phyloP scores from a whole-genome alignment of 64 coral and sea anemone species.

The Stichodactyla helianthus region DNA sequence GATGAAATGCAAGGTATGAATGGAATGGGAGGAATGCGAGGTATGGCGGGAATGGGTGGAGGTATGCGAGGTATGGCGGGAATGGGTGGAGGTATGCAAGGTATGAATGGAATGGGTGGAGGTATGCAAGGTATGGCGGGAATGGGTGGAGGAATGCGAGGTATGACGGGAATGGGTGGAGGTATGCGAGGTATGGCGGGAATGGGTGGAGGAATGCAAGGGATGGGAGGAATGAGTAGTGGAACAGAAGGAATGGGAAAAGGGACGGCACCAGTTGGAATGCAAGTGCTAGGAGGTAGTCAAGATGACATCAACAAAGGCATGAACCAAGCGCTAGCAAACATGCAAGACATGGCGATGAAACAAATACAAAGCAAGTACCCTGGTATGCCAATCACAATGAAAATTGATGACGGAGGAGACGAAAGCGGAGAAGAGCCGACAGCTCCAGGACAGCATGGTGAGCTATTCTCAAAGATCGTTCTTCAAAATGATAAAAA shows the following conservation, averaged over 20 bases:
- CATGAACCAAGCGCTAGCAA: conserved; percentile 6
- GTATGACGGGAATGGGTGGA: background rate
- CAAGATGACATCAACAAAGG: background rate
- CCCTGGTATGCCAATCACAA: conserved; percentile 3
- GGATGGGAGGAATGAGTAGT: background rate
- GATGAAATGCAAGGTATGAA: background rate
- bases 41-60: background rate
- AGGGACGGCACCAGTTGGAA: background rate
- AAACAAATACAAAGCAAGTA: conserved; percentile 28
- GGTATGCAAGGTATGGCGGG: background rate
- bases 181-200: background rate
- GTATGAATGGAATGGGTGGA: background rate
- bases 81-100: background rate
- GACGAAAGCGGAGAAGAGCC: conserved; percentile 13
- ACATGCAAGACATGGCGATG: conserved; percentile 24
- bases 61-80: background rate
- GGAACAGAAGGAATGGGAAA: background rate
- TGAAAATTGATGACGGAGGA: background rate
- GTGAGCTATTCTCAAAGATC: background rate
- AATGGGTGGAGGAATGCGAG: conserved; percentile 6
- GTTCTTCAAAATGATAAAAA: background rate
- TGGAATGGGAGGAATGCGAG: background rate
- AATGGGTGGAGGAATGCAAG: background rate
- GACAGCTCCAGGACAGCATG: background rate
- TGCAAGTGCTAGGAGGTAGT: background rate